A percentile compares a stretch with the other conserved stretches of the same genome.
These are phyloP conservation scores for Harmothoe impar DNA, from an alignment of 2,888 invertebrate genomes.

Conservation along the genomic window DNA sequence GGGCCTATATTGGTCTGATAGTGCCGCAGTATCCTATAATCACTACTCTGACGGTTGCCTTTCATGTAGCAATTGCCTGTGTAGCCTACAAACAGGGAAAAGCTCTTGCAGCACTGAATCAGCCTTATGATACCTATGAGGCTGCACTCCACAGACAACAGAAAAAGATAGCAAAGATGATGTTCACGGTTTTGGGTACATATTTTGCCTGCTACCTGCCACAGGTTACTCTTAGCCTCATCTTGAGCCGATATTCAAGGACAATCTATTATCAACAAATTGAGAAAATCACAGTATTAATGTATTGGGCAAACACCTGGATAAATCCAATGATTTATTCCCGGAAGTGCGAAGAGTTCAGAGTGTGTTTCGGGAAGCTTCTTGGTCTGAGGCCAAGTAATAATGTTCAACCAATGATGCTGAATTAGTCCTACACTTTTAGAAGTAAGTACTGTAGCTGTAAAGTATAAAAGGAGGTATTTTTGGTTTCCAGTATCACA, in stretches of 20 bases:
- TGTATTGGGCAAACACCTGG: not conserved
- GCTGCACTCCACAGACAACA: not conserved
- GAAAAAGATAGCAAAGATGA: slow-evolving; percentile 6
- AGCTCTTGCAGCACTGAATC: not conserved
- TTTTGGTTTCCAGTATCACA: no score
- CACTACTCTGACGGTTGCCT: not conserved
- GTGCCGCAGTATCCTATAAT: not conserved
- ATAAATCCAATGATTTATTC: not conserved
- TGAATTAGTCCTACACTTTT: no score
- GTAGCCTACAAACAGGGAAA: not conserved
- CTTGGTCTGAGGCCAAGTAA: not conserved
- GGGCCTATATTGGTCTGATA: not conserved
- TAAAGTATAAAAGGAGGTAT: no score
- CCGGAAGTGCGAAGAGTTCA: not conserved
- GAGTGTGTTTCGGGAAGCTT: not conserved
- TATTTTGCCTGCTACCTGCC: not conserved
- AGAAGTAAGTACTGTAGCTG: no score
- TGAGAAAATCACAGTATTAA: not conserved
- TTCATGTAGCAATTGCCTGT: not conserved
- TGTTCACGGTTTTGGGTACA: not conserved
- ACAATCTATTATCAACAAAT: not conserved
- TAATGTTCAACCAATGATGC: no score
- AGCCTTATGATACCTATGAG: not conserved
- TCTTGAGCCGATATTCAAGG: not conserved
- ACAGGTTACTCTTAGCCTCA: not conserved